These are phyloP conservation scores for Ypsolopha scabrella DNA, from an alignment of 2,888 invertebrate species.

Conservation along the genomic window DNA sequence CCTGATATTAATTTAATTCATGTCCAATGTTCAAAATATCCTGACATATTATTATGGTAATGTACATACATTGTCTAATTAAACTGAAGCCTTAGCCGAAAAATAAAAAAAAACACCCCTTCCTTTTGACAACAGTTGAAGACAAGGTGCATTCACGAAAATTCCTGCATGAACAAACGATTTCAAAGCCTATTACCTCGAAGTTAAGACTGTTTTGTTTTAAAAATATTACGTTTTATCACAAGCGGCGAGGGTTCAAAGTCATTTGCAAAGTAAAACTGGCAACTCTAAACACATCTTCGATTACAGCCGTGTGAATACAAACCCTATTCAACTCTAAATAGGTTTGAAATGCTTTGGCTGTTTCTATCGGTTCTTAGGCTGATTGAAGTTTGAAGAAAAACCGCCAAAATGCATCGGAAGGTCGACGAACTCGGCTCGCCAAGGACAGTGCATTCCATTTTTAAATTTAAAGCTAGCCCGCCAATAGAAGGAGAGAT, in stretches of 20 bases:
- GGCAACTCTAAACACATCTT: neutral
- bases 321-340: conserved; percentile 20
- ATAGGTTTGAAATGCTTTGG: conserved; percentile 24
- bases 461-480: conserved; percentile 67
- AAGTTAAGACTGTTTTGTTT: neutral
- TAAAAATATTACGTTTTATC: conserved; percentile 27
- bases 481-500: conserved; percentile 64
- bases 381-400: conserved; percentile 31
- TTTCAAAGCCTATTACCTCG: neutral
- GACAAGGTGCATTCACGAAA: neutral
- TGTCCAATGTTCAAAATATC: no score
- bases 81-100: neutral
- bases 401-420: conserved; percentile 68
- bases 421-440: conserved; percentile 61
- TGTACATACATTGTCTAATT: neutral
- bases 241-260: conserved; percentile 27
- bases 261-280: conserved; percentile 23
- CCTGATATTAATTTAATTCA: no score
- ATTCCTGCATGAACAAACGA: neutral
- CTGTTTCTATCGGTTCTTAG: conserved; percentile 11
- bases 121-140: neutral
- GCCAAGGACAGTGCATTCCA: conserved; percentile 70
- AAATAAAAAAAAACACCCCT: neutral
- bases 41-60: no score
- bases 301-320: conserved; percentile 16